Evolutionary conservation across 2,888 invertebrate genomes (phyloP).

Genomic region (Caenorhabditis angaria): DNA sequence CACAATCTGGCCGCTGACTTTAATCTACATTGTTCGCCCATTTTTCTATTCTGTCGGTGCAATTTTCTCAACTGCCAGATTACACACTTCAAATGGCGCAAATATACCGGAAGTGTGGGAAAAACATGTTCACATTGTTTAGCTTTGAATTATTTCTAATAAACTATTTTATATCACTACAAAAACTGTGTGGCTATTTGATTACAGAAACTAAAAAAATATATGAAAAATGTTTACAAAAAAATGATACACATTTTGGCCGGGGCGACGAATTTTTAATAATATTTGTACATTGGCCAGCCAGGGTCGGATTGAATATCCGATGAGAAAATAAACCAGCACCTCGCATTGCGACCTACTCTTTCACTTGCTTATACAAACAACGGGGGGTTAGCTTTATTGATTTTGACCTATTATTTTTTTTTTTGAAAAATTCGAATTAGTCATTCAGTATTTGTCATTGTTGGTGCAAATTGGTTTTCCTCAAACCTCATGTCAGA

Average conservation of each 20-base stretch:
- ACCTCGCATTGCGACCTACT: not conserved
- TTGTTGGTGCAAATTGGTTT: too few relatives aligned
- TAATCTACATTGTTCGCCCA: slow-evolving; percentile 47
- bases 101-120: slow-evolving; percentile 44
- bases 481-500: too few relatives aligned
- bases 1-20: slow-evolving; percentile 37
- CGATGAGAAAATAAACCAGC: not conserved
- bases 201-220: too few relatives aligned
- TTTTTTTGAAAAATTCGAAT: too few relatives aligned
- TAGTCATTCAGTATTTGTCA: not conserved
- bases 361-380: not conserved
- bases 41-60: slow-evolving; percentile 48
- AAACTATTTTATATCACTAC: not conserved
- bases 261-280: not conserved
- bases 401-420: slow-evolving; percentile 4
- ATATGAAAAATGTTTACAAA: not conserved
- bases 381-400: not conserved
- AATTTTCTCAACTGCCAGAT: slow-evolving; percentile 40
- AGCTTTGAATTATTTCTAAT: not conserved
- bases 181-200: too few relatives aligned
- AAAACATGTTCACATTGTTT: slow-evolving; percentile 8
- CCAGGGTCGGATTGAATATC: not conserved
- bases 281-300: not conserved
- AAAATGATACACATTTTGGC: not conserved
- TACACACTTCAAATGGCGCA: slow-evolving; percentile 42